Evolutionary conservation across 2,888 invertebrate genomes (phyloP).

Genomic region (Troides oblongomaculatus): DNA sequence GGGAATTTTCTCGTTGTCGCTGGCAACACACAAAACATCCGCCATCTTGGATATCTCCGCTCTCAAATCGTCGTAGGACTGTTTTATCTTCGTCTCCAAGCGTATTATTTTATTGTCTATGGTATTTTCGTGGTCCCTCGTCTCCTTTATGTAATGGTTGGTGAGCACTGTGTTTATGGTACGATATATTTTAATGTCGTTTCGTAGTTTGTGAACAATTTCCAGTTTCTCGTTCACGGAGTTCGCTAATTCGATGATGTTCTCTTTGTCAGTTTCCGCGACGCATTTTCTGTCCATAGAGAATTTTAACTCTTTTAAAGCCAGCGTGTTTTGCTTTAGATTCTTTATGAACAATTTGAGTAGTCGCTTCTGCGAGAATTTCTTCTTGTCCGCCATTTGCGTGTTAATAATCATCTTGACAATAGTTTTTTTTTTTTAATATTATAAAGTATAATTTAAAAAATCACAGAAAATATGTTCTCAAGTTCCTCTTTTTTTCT

Average conservation of each 20-base stretch:
- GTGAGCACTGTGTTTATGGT: slow-evolving; percentile 72
- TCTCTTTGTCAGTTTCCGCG: slow-evolving; percentile 49
- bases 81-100: slow-evolving; percentile 58
- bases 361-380: slow-evolving; percentile 48
- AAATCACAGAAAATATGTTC: no score
- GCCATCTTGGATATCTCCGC: slow-evolving; percentile 54
- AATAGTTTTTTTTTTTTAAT: not conserved
- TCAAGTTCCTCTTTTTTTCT: no score
- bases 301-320: slow-evolving; percentile 59
- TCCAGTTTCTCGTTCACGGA: slow-evolving; percentile 72
- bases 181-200: slow-evolving; percentile 72
- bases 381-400: slow-evolving; percentile 38
- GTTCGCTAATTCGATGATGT: slow-evolving; percentile 57
- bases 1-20: slow-evolving; percentile 44
- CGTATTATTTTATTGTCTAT: slow-evolving; percentile 62
- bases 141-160: slow-evolving; percentile 70
- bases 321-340: slow-evolving; percentile 64
- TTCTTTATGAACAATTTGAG: slow-evolving; percentile 56
- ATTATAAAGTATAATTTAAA: no score
- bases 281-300: slow-evolving; percentile 53
- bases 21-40: slow-evolving; percentile 48
- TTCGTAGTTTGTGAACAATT: slow-evolving; percentile 64
- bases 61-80: slow-evolving; percentile 63
- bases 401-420: slow-evolving; percentile 49
- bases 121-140: slow-evolving; percentile 60